These are phyloP conservation scores for Pelmatolapia mariae DNA, from an alignment of 2,113 vertebrate genomes.

Conservation along the genomic window DNA sequence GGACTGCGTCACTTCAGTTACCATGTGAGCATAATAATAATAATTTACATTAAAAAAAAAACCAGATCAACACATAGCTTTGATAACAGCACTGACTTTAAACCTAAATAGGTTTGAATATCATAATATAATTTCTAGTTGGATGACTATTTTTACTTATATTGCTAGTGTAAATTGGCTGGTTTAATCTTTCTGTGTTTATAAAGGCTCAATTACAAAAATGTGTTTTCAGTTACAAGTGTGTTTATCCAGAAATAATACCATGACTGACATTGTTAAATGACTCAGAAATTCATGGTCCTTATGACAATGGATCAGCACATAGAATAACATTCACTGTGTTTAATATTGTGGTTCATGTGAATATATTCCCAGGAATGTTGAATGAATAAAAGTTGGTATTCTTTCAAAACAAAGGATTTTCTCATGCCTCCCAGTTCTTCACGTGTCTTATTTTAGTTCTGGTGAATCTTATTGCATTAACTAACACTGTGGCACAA, in stretches of 20 bases:
- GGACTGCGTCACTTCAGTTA: not conserved
- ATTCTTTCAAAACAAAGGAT: not conserved
- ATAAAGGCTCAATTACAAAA: not conserved
- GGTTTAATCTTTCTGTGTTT: not conserved
- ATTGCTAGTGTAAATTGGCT: not conserved
- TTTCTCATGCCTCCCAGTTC: not conserved
- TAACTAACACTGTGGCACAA: not conserved
- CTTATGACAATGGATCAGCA: not conserved
- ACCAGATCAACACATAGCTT: not conserved
- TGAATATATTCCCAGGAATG: not conserved
- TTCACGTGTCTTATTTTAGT: not conserved
- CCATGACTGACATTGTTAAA: not conserved
- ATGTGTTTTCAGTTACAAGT: slow-evolving; percentile 3
- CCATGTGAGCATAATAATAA: slow-evolving; percentile 2
- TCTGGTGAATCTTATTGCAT: not conserved
- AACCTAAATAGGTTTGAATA: not conserved
- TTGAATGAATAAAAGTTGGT: not conserved
- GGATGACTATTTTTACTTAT: not conserved
- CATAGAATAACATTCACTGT: not conserved
- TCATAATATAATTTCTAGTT: not conserved
- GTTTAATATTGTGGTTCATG: not conserved
- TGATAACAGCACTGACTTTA: not conserved
- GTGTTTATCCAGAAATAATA: not conserved
- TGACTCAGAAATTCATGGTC: not conserved
- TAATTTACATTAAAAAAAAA: not conserved